Conservation (phyloP, 1,140 invertebrate species). For the Asbolus verrucosus region DNA sequence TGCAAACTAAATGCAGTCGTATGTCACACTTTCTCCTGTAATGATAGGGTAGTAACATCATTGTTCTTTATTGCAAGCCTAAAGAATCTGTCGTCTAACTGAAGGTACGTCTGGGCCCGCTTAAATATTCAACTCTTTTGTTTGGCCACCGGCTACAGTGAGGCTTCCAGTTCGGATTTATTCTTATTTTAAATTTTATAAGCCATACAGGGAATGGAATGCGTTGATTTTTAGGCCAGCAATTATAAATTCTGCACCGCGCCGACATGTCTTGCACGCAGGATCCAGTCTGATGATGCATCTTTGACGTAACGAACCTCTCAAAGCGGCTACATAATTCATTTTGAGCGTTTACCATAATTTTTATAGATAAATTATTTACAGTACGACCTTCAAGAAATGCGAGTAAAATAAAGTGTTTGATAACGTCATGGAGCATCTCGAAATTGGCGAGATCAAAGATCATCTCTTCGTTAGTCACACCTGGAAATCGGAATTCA, state of each 20-base stretch:
- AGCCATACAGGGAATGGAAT: constrained; percentile 25
- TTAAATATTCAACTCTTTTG: no score
- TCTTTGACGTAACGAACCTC: constrained; percentile 23
- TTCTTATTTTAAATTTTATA: constrained; percentile 25
- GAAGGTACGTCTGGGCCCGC: no score
- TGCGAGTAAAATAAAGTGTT: neutral
- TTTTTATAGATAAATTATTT: constrained; percentile 32
- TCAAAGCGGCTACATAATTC: constrained; percentile 3
- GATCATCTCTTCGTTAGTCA: constrained; percentile 21
- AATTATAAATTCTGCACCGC: constrained; percentile 31
- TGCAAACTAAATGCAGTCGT: no score
- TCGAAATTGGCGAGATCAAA: constrained; percentile 7
- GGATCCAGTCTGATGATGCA: constrained; percentile 34
- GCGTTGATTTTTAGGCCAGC: constrained; percentile 38
- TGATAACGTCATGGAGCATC: constrained; percentile 13
- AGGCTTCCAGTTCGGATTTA: no score
- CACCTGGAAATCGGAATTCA: neutral
- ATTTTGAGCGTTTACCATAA: no score
- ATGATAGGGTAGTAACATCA: no score
- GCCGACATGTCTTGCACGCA: constrained; percentile 29
- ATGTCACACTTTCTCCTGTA: no score
- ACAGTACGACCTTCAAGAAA: neutral
- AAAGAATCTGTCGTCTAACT: no score
- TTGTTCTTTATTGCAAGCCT: no score
- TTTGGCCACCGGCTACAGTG: no score